Evolutionary conservation across 2,797 vertebrate genomes (phyloP), one percentile per base, ranked within the genome.

Genomic region (Ptychobarbus kaznakovi): DNA sequence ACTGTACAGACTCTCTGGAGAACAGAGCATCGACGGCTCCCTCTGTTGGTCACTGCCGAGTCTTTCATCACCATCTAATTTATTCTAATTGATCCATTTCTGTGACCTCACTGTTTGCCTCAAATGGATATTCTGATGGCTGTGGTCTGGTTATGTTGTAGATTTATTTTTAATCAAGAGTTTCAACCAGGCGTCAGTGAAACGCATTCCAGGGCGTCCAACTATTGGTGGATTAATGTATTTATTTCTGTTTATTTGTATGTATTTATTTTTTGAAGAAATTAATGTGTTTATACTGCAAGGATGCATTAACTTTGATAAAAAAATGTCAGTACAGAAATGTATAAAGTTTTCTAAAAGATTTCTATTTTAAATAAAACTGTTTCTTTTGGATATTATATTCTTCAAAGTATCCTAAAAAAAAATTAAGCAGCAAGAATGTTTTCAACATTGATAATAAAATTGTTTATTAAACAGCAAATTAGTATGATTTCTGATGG

Each of bases 11-110:
- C 69, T 40, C 63, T 28, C 35, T 58, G 18, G 63, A 70, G 40
- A 56, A 25, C 25, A 51, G 7, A 44, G 49, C 20, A 25, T 61
- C 3, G 10, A 58, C 63, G 6, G 49, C 80, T 46, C 76, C 68
- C 25, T 80, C 77, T 77, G 79, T 68, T 70, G 75, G 65, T 56
- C 42, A 11, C 51, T 32, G 16, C 35, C 32, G 58, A 40, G 75
- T 25, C 35, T 32, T 38, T 56, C 15, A 15, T 61, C 20, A 53
- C 25, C 12, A 40, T 16, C n/a, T 2, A 11, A 28, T 28, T 49
- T 22, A 66, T 28, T n/a, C 0, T 40, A 69, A 68, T 25, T 68
- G 28, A 61, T 42, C 38, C 12, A 11, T 61, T 75, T 51, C 73
- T 70, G 68, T n/a, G 35, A 22, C 68, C 20, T 70, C 68, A 40